Evolutionary conservation across 1,140 invertebrate species (phyloP).

Genomic region (Dreissena rostriformis): DNA sequence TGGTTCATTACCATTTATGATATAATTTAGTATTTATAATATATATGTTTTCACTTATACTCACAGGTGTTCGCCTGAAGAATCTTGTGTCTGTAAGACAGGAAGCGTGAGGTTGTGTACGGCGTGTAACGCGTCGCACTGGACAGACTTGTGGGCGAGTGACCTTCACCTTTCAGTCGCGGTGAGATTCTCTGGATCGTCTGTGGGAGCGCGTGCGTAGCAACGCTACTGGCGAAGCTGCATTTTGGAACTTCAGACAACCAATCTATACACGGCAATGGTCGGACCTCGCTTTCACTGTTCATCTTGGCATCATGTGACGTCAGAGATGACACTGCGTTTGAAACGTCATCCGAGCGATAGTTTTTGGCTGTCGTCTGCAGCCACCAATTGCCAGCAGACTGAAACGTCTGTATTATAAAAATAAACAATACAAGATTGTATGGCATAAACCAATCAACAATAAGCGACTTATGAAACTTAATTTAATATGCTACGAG

Average conservation of each 20-base stretch:
- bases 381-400: no score
- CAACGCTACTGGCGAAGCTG: slow-evolving; percentile 24
- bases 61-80: no score
- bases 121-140: slow-evolving; percentile 19
- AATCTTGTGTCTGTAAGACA: slow-evolving; percentile 38
- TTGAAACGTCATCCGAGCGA: slow-evolving; percentile 15
- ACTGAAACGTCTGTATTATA: no score
- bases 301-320: slow-evolving; percentile 2
- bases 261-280: slow-evolving; percentile 4
- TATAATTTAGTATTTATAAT: no score
- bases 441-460: no score
- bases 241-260: neutral
- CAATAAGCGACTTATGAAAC: no score
- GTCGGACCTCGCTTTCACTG: slow-evolving; percentile 34
- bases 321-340: slow-evolving; percentile 36
- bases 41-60: no score
- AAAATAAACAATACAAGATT: no score
- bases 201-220: slow-evolving; percentile 39
- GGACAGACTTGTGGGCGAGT: slow-evolving; percentile 7
- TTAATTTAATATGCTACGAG: no score
- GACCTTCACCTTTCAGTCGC: neutral
- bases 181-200: slow-evolving; percentile 1
- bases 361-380: no score
- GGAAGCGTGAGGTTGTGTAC: slow-evolving; percentile 39
- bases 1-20: no score